Base-by-base conservation (phyloP, 2,797 vertebrate genomes). In the Chanos chanos region DNA sequence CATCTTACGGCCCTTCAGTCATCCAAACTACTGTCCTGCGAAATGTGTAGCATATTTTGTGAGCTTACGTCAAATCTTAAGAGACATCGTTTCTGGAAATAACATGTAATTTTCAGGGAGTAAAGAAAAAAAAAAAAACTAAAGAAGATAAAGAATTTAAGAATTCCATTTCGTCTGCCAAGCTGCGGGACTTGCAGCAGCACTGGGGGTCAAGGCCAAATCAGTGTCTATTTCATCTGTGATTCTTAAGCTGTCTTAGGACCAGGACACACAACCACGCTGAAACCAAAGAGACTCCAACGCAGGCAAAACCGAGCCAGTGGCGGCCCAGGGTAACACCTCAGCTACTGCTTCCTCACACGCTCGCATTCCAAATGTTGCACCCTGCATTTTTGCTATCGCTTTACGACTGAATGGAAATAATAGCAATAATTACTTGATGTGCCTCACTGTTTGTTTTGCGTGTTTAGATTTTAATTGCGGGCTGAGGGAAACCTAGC, bases 21-120 rank as follows among this genome's bases (percentile, higher is more conserved):
- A 48, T 44, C 67, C 53, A 60, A 68, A 70, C 67, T 64, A 62
- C 64, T 55, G 61, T 64, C 63, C 69, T 74, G 62, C 71, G 60
- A 70, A 60, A 74, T 71, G 60, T 59, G 54, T 64, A 74, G 54
- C 71, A 66, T 66, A 72, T 65, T 71, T 69, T 33, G 64, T 69
- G 66, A 68, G 61, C 64, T 68, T 68, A 68, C 58, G 62, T 74
- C n/a, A 72, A 76, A 74, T 60, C 70, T 72, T 61, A 41, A 49
- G 64, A 72, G 71, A 72, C 53, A 60, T 61, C 40, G 27, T 65
- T 78, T 71, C 71, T 70, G 61, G 66, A 72, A 76, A 74, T 59
- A 71, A 64, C 64, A 74, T 43, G 21, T 51, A 52, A 66, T 67
- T 68, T 71, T 59, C 37, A 41, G 41, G 41, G 39, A 50, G 58